Percentiles rank a stretch among this genome's conserved stretches.
These are phyloP conservation scores for Lithophane socia DNA, from an alignment of 2,888 invertebrate genomes.

Conservation along the genomic window DNA sequence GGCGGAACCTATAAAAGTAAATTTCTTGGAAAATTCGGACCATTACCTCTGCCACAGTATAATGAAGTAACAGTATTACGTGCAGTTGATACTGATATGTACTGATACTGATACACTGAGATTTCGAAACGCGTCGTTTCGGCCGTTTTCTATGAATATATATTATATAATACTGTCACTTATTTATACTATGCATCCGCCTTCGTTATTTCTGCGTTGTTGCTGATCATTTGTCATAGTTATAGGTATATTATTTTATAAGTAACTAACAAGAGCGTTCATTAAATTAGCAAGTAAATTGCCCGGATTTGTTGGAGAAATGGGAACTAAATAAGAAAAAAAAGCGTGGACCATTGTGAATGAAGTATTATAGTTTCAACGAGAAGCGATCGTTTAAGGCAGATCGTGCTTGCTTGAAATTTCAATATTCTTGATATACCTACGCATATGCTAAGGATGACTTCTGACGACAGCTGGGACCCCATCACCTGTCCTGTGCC, in stretches of 20 bases:
- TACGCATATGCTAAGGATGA: constrained; percentile 18
- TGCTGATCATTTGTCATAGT: constrained; percentile 49
- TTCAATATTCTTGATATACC: neutral
- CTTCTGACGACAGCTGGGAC: constrained; percentile 45
- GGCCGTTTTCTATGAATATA: no score
- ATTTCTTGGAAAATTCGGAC: constrained; percentile 39
- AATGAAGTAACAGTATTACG: no score
- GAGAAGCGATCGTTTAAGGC: no score
- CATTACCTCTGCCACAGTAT: constrained; percentile 27
- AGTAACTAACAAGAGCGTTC: constrained; percentile 22
- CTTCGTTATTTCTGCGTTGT: constrained; percentile 10
- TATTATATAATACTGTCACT: no score
- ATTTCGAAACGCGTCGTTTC: no score
- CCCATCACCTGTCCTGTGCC: constrained; percentile 51
- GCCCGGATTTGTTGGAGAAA: constrained; percentile 27
- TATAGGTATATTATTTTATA: constrained; percentile 47
- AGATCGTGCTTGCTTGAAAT: neutral
- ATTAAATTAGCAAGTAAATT: constrained; percentile 45
- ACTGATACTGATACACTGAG: no score
- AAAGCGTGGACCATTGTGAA: neutral
- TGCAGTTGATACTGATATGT: no score
- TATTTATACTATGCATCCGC: neutral
- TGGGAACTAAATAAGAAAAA: constrained; percentile 24
- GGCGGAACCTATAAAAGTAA: constrained; percentile 19
- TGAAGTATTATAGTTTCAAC: no score